These are phyloP conservation scores for Invenusta paracnida DNA, from an alignment of 2,888 invertebrate species.

Conservation along the genomic window DNA sequence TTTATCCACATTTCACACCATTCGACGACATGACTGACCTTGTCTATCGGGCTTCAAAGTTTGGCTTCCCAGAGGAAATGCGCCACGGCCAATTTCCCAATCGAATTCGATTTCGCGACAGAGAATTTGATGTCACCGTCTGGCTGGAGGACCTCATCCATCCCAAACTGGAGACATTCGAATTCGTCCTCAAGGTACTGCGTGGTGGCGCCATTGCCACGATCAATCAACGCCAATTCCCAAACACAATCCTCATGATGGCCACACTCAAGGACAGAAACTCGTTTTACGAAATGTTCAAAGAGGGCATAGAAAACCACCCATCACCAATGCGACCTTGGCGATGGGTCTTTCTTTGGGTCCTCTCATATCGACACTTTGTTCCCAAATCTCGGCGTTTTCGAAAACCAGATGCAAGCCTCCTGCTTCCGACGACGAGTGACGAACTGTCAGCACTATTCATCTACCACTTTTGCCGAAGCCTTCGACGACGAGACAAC, in stretches of 20 bases:
- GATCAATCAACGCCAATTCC: background rate
- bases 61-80: conserved; percentile 27
- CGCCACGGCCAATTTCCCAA: background rate
- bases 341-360: conserved; percentile 24
- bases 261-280: background rate
- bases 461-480: conserved; percentile 16
- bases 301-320: background rate
- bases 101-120: conserved; percentile 1
- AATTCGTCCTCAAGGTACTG: background rate
- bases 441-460: conserved; percentile 20
- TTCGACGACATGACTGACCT: conserved; percentile 34
- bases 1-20: conserved; percentile 35
- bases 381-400: background rate
- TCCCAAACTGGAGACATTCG: background rate
- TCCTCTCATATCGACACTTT: background rate
- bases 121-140: background rate
- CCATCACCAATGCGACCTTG: conserved; percentile 7
- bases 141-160: background rate
- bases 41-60: conserved; percentile 12
- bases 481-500: background rate
- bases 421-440: background rate
- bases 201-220: background rate
- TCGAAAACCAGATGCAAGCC: background rate
- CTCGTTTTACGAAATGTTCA: background rate
- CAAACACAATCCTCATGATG: background rate